Conservation (phyloP, 2,888 invertebrate genomes). For the Chloromyia formosa region DNA sequence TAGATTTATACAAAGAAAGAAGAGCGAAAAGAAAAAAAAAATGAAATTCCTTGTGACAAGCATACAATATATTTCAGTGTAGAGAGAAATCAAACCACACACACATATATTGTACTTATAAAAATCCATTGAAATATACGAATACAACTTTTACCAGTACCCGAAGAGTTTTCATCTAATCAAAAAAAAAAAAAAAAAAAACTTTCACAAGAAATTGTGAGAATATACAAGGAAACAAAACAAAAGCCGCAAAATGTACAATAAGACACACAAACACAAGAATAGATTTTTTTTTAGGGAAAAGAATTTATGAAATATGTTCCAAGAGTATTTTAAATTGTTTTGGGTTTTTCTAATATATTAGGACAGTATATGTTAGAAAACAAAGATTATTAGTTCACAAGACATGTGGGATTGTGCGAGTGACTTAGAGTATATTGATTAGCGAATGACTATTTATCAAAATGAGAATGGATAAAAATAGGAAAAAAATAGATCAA, state of each 20-base stretch:
- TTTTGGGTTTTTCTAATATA: slow-evolving; percentile 22
- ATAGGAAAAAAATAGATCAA: background rate
- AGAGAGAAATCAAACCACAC: background rate
- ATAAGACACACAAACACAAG: slow-evolving; percentile 14
- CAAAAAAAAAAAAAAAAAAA: slow-evolving; percentile 1
- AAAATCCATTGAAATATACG: slow-evolving; percentile 28
- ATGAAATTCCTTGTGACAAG: slow-evolving; percentile 31
- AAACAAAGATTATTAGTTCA: slow-evolving; percentile 22
- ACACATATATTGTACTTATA: background rate
- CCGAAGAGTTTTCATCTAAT: background rate
- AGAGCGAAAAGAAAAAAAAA: background rate
- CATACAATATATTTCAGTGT: slow-evolving; percentile 18
- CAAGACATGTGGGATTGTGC: slow-evolving; percentile 39
- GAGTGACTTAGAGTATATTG: slow-evolving; percentile 40
- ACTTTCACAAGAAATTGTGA: background rate
- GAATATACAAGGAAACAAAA: slow-evolving; percentile 5
- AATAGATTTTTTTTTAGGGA: slow-evolving; percentile 18
- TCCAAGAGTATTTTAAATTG: slow-evolving; percentile 22
- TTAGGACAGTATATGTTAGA: background rate
- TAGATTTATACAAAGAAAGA: slow-evolving; percentile 37
- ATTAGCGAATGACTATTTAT: slow-evolving; percentile 38
- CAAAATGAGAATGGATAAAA: background rate
- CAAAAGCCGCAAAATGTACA: slow-evolving; percentile 14
- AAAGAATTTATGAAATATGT: background rate
- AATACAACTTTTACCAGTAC: background rate